Evolutionary conservation across 37 sponge, comb jelly and placozoan species (phyloP), one percentile per base, ranked within the genome.

Genomic region (Bolinopsis microptera): DNA sequence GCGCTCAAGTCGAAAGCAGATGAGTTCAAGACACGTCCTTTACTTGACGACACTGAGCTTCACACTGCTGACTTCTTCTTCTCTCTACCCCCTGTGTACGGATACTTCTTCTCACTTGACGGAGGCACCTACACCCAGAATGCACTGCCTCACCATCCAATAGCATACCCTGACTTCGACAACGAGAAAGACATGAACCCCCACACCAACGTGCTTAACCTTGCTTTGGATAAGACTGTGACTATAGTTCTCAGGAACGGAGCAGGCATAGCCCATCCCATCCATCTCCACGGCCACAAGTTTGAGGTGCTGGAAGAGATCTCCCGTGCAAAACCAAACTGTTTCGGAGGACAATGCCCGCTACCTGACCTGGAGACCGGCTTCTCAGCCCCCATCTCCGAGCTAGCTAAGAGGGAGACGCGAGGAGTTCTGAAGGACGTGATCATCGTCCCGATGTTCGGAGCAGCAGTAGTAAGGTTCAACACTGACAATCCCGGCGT

Each of bases 401-500:
- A 27, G 22, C 37, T 80, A n/a, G 26, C 26, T 3, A 25, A 16
- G n/a, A 25, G 75, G n/a, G n/a, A 27, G 75, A 25, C 27, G 28
- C 24, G 82, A 22, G 8, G 82, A 25, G 69, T 93, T 25, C 93
- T 68, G 33, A 97, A 97, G 70, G 96, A 97, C 83, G 96, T 96
- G 16, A 94, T 96, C 22, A 93, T 96, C 1, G 93, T 97, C 0
- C 98, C 98, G 35, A 94, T 94, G 31, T 96, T 96, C 32, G 98
- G 98, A 0, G 96, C 96, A 76, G 95, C 92, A 1, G 96, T 96
- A 24, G 92, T 96, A 25, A 94, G 94, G 76, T 94, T 96, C 39
- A 76, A 67, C 23, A 92, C 96, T 1, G 94, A 96, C 92, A 97
- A 96, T 93, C 98, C 98, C 27, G 98, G 98, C 32, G 94, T 93